These are phyloP conservation scores for Muricea muricata DNA, from an alignment of 92 coral and sea anemone species.

Conservation along the genomic window DNA sequence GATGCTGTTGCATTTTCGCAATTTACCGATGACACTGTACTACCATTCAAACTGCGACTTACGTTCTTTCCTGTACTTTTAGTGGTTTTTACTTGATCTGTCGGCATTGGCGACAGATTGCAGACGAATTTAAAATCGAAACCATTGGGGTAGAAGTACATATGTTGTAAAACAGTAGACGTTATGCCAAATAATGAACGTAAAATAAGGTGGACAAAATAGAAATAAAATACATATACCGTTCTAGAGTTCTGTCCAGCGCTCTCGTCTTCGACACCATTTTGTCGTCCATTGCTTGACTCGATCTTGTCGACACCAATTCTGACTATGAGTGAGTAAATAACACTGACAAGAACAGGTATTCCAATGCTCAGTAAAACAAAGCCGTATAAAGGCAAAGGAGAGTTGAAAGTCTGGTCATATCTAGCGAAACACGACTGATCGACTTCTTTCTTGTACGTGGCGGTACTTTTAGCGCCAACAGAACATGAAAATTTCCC, in stretches of 20 bases:
- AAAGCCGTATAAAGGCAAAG: constrained; percentile 55
- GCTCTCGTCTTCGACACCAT: constrained; percentile 41
- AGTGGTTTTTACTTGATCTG: neutral
- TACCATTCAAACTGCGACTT: neutral
- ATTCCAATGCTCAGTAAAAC: constrained; percentile 28
- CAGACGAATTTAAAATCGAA: neutral
- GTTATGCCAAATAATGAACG: neutral
- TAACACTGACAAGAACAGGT: constrained; percentile 19
- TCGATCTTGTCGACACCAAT: constrained; percentile 60
- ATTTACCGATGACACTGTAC: neutral
- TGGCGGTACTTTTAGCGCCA: neutral
- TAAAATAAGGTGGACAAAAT: neutral
- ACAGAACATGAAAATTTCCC: neutral
- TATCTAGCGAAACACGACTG: constrained; percentile 51
- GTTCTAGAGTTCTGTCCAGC: neutral
- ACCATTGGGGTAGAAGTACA: neutral
- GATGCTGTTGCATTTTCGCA: neutral
- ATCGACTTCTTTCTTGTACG: constrained; percentile 25
- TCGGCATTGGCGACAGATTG: neutral
- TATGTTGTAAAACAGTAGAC: neutral
- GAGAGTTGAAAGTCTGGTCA: constrained; percentile 53
- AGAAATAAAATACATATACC: constrained; percentile 31
- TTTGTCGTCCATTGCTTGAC: constrained; percentile 51
- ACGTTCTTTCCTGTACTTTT: neutral
- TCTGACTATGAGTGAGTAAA: constrained; percentile 42